Conservation (phyloP, 2,113 vertebrate species). For the Tenebrosternarchus preto region DNA sequence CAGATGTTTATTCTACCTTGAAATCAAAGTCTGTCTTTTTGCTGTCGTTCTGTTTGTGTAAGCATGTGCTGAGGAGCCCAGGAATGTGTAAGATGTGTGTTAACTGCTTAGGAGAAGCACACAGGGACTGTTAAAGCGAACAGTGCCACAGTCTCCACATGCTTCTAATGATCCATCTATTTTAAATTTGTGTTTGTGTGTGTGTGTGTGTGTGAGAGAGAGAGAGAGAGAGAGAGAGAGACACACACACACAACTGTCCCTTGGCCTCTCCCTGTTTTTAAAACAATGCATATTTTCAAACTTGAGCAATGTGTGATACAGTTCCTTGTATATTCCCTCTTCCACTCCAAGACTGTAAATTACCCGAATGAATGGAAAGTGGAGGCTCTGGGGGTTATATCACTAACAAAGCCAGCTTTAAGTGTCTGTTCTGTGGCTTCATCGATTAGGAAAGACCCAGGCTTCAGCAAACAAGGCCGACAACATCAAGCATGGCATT, state of each 20-base stretch:
- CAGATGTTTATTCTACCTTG: slow-evolving; percentile 46
- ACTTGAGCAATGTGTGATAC: slow-evolving; percentile 56
- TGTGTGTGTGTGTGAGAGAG: slow-evolving; percentile 11
- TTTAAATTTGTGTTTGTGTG: slow-evolving; percentile 26
- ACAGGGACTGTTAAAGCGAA: slow-evolving; percentile 42
- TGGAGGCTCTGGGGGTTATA: slow-evolving; percentile 10
- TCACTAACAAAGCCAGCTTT: slow-evolving; percentile 26
- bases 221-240: slow-evolving; percentile 43
- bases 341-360: slow-evolving; percentile 62
- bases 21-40: slow-evolving; percentile 37
- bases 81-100: slow-evolving; percentile 20
- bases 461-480: slow-evolving; percentile 3
- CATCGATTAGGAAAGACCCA: slow-evolving; percentile 32
- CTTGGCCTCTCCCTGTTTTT: slow-evolving; percentile 34
- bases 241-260: too few species aligned
- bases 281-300: slow-evolving; percentile 47
- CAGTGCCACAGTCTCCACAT: background rate
- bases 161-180: slow-evolving; percentile 8
- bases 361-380: slow-evolving; percentile 54
- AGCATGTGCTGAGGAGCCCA: slow-evolving; percentile 33
- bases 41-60: slow-evolving; percentile 35
- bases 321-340: slow-evolving; percentile 59
- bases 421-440: slow-evolving; percentile 7
- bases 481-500: slow-evolving; percentile 4
- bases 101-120: slow-evolving; percentile 39